phyloP scores from a whole-genome alignment of 1,140 invertebrate species.

The Macrotrachela quadricornifera region DNA sequence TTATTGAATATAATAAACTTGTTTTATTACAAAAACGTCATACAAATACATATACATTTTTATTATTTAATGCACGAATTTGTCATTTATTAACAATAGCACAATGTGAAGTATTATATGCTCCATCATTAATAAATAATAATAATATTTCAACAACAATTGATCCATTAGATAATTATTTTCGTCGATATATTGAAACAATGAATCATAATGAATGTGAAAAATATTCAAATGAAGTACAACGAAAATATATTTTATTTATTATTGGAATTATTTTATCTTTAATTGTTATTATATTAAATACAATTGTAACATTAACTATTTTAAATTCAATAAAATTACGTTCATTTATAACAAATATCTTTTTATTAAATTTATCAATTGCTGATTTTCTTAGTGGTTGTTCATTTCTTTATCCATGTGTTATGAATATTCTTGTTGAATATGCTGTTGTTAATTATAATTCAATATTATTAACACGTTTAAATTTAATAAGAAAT shows the following conservation, averaged over 20 bases:
- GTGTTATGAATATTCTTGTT: background rate
- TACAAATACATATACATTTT: too few relatives aligned
- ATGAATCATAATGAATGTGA: slow-evolving; percentile 3
- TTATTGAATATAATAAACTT: too few relatives aligned
- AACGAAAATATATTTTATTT: slow-evolving; percentile 1
- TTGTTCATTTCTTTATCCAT: slow-evolving; percentile 3
- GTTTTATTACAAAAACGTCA: too few relatives aligned
- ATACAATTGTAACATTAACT: background rate
- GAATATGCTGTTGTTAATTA: slow-evolving; percentile 1
- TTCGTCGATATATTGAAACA: too few relatives aligned
- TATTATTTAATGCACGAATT: too few relatives aligned
- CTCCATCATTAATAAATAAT: too few relatives aligned
- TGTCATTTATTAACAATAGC: too few relatives aligned
- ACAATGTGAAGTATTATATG: too few relatives aligned
- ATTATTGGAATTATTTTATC: background rate
- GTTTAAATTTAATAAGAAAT: background rate
- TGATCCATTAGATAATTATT: too few relatives aligned
- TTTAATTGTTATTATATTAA: background rate
- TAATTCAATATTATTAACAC: background rate
- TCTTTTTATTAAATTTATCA: background rate
- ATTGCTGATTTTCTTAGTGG: slow-evolving; percentile 4
- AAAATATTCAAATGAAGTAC: slow-evolving; percentile 3
- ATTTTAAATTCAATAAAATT: slow-evolving; percentile 1
- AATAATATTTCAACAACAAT: too few relatives aligned
- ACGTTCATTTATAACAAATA: slow-evolving; percentile 1